Conservation (phyloP, 2,113 vertebrate genomes). For the Nycticryphes semicollaris region DNA sequence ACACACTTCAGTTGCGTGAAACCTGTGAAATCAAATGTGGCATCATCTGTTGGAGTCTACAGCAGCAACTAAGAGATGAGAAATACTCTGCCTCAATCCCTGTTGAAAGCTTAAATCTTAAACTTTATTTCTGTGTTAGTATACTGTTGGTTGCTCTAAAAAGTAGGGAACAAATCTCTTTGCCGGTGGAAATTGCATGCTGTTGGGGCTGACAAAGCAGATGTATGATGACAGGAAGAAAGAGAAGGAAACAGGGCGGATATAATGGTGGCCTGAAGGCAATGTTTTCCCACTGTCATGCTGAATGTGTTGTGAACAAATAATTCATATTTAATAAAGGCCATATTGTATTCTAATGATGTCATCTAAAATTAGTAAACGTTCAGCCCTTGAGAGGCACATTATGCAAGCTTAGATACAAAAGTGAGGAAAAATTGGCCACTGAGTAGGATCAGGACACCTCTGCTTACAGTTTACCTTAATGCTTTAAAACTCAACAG, state of each 20-base stretch:
- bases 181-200: neutral
- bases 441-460: neutral
- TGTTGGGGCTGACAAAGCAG: constrained; percentile 43
- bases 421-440: neutral
- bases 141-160: neutral
- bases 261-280: constrained; percentile 54
- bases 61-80: neutral
- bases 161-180: neutral
- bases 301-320: constrained; percentile 19
- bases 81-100: neutral
- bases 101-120: neutral
- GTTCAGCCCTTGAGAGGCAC: neutral
- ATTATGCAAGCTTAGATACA: neutral
- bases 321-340: constrained; percentile 56
- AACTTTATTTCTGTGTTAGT: neutral
- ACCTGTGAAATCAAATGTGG: neutral
- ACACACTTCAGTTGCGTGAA: neutral
- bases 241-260: constrained; percentile 54
- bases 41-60: neutral
- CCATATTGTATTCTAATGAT: neutral
- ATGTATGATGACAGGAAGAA: neutral
- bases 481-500: neutral
- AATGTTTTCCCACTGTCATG: constrained; percentile 39
- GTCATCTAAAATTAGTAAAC: neutral
- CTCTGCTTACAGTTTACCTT: neutral